Base-by-base conservation (phyloP, 2,113 vertebrate genomes). In the Dicaeum eximium region DNA sequence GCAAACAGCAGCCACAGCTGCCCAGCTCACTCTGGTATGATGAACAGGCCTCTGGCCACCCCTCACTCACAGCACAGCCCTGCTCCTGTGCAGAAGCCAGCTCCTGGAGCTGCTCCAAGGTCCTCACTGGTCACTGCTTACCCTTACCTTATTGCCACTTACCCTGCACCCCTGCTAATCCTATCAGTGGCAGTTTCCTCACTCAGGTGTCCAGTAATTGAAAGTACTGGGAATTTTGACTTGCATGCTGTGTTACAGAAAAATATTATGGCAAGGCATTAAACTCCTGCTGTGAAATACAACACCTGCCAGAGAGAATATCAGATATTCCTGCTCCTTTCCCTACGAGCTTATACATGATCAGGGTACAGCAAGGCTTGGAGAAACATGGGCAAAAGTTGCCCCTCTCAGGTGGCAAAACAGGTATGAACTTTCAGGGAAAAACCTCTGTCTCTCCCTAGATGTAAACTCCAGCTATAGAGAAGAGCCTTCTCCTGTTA, bases 181-280 rank as follows among this genome's bases (percentile, higher is more conserved):
- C 71, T 38, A 31, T 90, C 74, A 62, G 82, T 24, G 22, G 74
- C 62, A 72, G 50, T 80, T 88, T 80, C 79, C 72, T 74, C 65
- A 35, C 62, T 92, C 25, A 33, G n/a, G 48, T 93, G 74, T 85
- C 88, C 75, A 57, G 38, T 90, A 86, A 88, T 77, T 85, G 62
- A 70, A 96, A 93, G 45, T 65, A 82, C 79, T 57, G 71, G 28
- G 81, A 96, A 86, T 88, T 92, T 72, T 72, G 13, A 77, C 45
- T 92, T 82, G 15, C 88, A 38, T 77, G 79, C 79, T 92, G 90
- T 38, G 71, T 45, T 90, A 77, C 10, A 96, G 86, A 42, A 73
- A 94, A 92, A 90, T 58, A 73, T 90, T 86, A 73, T 62, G 71
- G 58, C 53, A 61, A 57, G 75, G 51, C 64, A 83, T 88, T 86